phyloP scores from a whole-genome alignment of 2,797 vertebrate species.

The Podarcis siculus region DNA sequence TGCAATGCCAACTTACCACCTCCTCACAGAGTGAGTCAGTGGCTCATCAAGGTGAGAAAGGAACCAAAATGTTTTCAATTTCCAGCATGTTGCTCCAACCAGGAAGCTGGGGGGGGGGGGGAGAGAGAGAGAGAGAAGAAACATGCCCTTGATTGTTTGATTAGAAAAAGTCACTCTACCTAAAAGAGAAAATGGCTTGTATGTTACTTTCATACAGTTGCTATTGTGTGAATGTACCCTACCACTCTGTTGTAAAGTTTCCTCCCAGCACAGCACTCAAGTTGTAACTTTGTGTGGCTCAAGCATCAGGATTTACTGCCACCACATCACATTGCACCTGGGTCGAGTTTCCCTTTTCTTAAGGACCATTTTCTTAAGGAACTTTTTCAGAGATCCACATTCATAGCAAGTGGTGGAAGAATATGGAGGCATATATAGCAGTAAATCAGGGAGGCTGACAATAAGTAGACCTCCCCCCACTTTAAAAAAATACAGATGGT shows the following conservation, averaged over 20 bases:
- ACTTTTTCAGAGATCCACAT: not conserved
- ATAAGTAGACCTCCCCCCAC: not conserved
- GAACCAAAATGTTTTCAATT: not conserved
- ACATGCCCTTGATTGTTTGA: not conserved
- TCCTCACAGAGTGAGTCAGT: slow-evolving; percentile 13
- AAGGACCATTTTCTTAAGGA: not conserved
- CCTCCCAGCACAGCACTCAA: not conserved
- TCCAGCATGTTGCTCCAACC: not conserved
- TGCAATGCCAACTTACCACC: not conserved
- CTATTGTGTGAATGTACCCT: not conserved
- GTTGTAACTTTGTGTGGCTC: not conserved
- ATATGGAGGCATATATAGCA: not conserved
- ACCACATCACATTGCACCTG: not conserved
- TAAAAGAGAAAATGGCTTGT: not conserved
- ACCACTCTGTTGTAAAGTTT: not conserved
- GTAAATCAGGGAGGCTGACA: not conserved
- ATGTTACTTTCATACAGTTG: not conserved
- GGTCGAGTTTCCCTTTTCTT: not conserved
- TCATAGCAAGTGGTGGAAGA: not conserved
- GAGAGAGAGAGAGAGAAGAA: not conserved
- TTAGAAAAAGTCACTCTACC: not conserved
- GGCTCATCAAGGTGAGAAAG: slow-evolving; percentile 15
- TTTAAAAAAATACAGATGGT: not conserved
- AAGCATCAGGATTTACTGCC: not conserved
- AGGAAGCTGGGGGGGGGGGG: not conserved